These are phyloP conservation scores for Brachyistius frenatus DNA, from an alignment of 2,113 vertebrate genomes.

Conservation along the genomic window DNA sequence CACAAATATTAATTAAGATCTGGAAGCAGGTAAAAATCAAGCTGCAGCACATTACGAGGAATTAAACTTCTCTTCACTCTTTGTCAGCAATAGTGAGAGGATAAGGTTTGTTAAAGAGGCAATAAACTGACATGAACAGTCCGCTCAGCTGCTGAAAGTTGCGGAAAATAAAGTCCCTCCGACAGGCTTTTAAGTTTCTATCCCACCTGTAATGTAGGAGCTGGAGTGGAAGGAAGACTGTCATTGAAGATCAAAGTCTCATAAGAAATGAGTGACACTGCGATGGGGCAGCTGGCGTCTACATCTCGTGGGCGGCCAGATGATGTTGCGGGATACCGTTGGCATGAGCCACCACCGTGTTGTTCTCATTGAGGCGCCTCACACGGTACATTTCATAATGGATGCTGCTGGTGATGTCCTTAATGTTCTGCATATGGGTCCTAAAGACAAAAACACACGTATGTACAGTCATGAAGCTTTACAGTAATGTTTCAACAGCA, in stretches of 20 bases:
- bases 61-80: constrained; percentile 47
- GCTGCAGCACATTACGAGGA: constrained; percentile 35
- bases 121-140: constrained; percentile 49
- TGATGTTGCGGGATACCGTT: constrained; percentile 90
- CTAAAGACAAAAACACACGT: constrained; percentile 76
- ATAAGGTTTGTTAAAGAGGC: constrained; percentile 52
- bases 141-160: constrained; percentile 35
- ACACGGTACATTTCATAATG: constrained; percentile 98
- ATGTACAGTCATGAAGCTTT: neutral
- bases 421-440: constrained; percentile 99
- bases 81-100: constrained; percentile 44
- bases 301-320: constrained; percentile 91
- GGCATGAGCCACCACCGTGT: constrained; percentile 82
- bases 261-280: constrained; percentile 2
- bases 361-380: constrained; percentile 93
- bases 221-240: constrained; percentile 29
- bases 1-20: constrained; percentile 30
- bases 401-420: constrained; percentile 99
- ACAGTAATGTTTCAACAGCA: no score
- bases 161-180: constrained; percentile 50
- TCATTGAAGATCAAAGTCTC: constrained; percentile 55
- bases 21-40: constrained; percentile 54
- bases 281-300: constrained; percentile 60
- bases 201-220: constrained; percentile 52
- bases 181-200: constrained; percentile 45